phyloP scores from a whole-genome alignment of 2,113 vertebrate genomes.

The Heliornis fulica region DNA sequence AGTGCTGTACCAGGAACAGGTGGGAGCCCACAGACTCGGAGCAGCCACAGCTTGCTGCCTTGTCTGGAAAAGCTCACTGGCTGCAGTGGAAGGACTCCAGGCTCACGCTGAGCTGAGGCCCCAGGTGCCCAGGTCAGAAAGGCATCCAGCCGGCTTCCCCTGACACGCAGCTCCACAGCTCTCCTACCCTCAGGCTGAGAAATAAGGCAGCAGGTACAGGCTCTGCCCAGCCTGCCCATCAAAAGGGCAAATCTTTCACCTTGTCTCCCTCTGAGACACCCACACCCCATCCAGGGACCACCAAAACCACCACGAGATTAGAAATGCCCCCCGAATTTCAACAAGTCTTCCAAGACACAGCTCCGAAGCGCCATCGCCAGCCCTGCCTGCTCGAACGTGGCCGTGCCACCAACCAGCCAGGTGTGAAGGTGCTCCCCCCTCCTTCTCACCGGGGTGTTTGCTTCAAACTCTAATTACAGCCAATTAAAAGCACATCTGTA shows the following conservation, averaged over 20 bases:
- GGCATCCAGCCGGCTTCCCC: neutral
- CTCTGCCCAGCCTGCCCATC: neutral
- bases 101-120: neutral
- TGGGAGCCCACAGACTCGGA: rapidly evolving
- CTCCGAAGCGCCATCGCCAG: neutral
- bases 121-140: neutral
- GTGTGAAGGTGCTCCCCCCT: neutral
- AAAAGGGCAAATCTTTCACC: neutral
- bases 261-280: neutral
- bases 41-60: neutral
- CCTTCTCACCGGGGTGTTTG: neutral
- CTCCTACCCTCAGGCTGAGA: neutral
- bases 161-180: neutral
- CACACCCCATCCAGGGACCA: neutral
- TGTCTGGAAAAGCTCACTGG: neutral
- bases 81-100: rapidly evolving
- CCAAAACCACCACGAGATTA: rapidly evolving
- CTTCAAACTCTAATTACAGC: neutral
- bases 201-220: neutral
- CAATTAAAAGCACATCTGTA: neutral
- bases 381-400: rapidly evolving
- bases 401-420: neutral
- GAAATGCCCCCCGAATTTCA: neutral
- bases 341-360: neutral
- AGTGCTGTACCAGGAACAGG: neutral